A percentile compares a stretch with the other conserved stretches of the same genome.
phyloP scores from a whole-genome alignment of 2,113 vertebrate genomes.

The Rhynchomys soricoides region DNA sequence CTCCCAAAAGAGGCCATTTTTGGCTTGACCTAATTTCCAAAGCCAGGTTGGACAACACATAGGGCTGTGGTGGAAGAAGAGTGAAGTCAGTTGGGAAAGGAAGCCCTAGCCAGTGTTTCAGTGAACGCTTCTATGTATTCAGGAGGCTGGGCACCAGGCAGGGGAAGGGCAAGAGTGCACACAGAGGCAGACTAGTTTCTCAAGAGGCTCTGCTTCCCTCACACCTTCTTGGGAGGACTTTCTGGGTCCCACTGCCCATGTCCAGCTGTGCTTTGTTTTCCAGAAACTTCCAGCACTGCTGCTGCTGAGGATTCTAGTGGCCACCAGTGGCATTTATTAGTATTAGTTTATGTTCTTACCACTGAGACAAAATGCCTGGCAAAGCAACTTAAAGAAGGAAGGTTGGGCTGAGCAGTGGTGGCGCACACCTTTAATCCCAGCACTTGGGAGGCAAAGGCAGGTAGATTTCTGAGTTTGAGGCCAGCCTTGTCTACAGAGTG shows the following conservation, averaged over 20 bases:
- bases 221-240: neutral
- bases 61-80: neutral
- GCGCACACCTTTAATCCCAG: too few species aligned
- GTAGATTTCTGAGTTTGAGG: too few species aligned
- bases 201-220: neutral
- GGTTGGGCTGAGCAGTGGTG: too few species aligned
- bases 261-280: neutral
- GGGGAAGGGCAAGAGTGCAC: fast-evolving
- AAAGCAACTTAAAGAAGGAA: neutral
- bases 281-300: neutral
- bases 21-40: neutral
- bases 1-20: neutral
- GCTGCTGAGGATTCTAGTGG: neutral
- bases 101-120: neutral
- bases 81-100: neutral
- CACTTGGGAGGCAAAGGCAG: too few species aligned
- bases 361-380: neutral
- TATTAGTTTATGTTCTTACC: neutral
- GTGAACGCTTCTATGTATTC: fast-evolving
- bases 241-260: neutral
- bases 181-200: too few species aligned
- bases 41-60: neutral
- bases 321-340: neutral
- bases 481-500: too few species aligned
- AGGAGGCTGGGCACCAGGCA: neutral